phyloP scores from a whole-genome alignment of 2,797 vertebrate species.

The Centropyge bicolor region DNA sequence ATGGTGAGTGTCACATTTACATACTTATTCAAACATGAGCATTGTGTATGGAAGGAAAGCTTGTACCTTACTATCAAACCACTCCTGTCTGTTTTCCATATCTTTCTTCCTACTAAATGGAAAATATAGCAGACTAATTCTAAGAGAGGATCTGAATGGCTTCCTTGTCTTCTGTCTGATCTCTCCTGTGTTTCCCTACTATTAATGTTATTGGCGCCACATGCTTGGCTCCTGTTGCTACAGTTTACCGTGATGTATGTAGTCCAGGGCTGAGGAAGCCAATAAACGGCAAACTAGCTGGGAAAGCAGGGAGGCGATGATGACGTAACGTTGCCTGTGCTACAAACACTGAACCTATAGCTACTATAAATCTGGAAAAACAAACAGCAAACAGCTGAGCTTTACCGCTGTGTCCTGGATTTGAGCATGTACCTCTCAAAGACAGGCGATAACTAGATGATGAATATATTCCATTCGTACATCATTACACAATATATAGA shows the following conservation, averaged over 20 bases:
- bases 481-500: neutral
- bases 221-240: conserved; percentile 66
- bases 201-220: conserved; percentile 70
- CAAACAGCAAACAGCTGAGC: neutral
- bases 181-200: conserved; percentile 62
- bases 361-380: conserved; percentile 1
- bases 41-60: neutral
- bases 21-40: neutral
- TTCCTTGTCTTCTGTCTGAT: conserved; percentile 70
- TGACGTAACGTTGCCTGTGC: conserved; percentile 39
- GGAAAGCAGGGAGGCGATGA: conserved; percentile 35
- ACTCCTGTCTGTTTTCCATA: conserved; percentile 28
- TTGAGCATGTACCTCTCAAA: neutral
- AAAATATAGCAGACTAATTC: conserved; percentile 51
- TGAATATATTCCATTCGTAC: neutral
- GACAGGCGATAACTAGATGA: neutral
- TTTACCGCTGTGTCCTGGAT: neutral
- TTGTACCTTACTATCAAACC: conserved; percentile 20
- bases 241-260: conserved; percentile 58
- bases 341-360: conserved; percentile 25
- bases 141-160: conserved; percentile 66
- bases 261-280: conserved; percentile 40
- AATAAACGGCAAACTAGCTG: conserved; percentile 62
- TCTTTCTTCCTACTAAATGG: conserved; percentile 16
- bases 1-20: neutral